Evolutionary conservation across 2,797 vertebrate species (phyloP).

Genomic region (Microchirus variegatus): DNA sequence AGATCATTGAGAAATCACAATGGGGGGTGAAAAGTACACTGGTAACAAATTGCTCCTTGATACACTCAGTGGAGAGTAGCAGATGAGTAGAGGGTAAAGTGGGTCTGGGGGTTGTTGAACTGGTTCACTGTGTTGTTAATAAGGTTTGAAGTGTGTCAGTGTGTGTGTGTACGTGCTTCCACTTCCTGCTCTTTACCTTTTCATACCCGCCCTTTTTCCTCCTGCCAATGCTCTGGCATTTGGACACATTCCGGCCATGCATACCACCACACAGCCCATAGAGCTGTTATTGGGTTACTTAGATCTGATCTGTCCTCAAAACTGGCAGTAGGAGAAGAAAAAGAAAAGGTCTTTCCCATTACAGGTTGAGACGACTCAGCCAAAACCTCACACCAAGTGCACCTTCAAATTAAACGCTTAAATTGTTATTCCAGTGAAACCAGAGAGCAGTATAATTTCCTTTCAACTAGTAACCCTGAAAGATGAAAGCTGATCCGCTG

Average conservation of each 20-base stretch:
- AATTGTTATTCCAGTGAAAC: conserved; percentile 9
- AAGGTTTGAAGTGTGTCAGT: conserved; percentile 28
- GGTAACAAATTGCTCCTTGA: conserved; percentile 57
- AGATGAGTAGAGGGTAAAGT: conserved; percentile 2
- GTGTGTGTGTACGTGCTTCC: conserved; percentile 24
- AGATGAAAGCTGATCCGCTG: conserved; percentile 20
- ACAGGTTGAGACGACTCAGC: conserved; percentile 1
- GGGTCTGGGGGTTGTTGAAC: conserved; percentile 2
- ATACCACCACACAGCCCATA: conserved; percentile 61
- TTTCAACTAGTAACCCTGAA: conserved; percentile 15
- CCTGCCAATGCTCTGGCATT: conserved; percentile 51
- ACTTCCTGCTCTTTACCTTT: conserved; percentile 48
- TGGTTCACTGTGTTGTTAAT: not conserved
- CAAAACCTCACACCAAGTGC: conserved; percentile 14
- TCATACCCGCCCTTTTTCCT: conserved; percentile 16
- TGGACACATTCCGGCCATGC: conserved; percentile 67
- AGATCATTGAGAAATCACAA: conserved; percentile 65
- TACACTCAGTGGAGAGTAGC: conserved; percentile 30
- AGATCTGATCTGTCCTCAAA: conserved; percentile 69
- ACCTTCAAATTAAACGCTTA: conserved; percentile 30
- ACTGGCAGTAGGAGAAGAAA: conserved; percentile 26
- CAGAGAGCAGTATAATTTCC: conserved; percentile 15
- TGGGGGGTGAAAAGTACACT: conserved; percentile 63
- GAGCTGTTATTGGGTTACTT: conserved; percentile 69
- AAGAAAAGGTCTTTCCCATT: conserved; percentile 5